Base-by-base conservation (phyloP, 2,888 invertebrate species). In the Calameuta pallipes region DNA sequence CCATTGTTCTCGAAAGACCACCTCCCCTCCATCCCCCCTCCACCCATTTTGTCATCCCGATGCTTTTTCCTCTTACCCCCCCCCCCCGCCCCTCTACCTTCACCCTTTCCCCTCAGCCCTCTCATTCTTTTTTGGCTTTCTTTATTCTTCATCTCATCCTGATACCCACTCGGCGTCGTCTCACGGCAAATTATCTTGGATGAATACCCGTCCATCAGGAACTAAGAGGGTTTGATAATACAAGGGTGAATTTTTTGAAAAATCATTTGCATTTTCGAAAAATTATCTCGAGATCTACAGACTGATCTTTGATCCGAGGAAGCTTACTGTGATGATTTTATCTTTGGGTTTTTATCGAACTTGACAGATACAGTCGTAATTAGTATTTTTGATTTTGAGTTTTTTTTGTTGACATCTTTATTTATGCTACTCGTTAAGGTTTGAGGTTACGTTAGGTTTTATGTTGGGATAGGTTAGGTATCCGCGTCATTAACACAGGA, bases 1-100 rank as follows among this genome's bases (percentile, higher is more conserved):
- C 33, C 37, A 74, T 75, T 11, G 68, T 23, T 68, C 68, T 41
- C 78, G 34, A 74, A 73, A 77, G 9, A 15, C 30, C n/a, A 9
- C 30, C 30, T 4, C 3, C 0, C 12, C 6, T 0, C 13, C 3
- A 0, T 4, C 70, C 31, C 70, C 31, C 33, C 31, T 12, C 31
- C 31, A 6, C 1, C 33, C 31, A 9, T 71, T 33, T 30, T 15
- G 3, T 15, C 23, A 56, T 23, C 71, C 15, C 71, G 15, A 31
- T 30, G 31, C 13, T 33, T 71, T 71, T 70, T 33, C 11, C 33
- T 15, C 15, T 12, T 69, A 4, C 1, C 33, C n/a, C 15, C 70
- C 12, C 23, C 69, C 23, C 69, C 69, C n/a, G n/a, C n/a, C n/a
- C 33, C 33, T 3, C 33, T 33, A 12, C 3, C 31, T 23, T 30